phyloP scores from a whole-genome alignment of 2,113 vertebrate genomes.

The Entosphenus tridentatus region DNA sequence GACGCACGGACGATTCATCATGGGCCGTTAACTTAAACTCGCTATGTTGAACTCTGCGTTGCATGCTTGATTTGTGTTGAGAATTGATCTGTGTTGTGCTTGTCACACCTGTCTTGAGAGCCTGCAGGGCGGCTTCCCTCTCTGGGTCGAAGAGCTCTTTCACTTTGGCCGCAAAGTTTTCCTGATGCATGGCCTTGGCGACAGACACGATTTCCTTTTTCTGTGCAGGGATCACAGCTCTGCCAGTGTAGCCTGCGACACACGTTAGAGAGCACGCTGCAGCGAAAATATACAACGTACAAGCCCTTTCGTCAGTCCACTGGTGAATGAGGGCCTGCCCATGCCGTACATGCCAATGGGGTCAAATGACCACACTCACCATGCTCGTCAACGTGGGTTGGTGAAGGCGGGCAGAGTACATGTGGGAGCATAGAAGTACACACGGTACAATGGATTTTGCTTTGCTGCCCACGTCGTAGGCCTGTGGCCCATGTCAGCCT shows the following conservation, averaged over 20 bases:
- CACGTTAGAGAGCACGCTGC: too few species aligned
- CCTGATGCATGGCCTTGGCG: constrained; percentile 15
- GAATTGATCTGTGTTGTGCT: background rate
- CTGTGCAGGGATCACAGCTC: constrained; percentile 11
- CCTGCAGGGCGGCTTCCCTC: constrained; percentile 16
- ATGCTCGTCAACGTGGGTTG: too few species aligned
- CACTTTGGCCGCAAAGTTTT: constrained; percentile 10
- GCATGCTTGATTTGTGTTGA: constrained; percentile 7
- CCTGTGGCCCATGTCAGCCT: too few species aligned
- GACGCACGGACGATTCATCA: background rate
- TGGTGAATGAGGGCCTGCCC: too few species aligned
- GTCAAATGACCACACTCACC: too few species aligned
- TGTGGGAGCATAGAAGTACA: too few species aligned
- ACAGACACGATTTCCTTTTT: constrained; percentile 12
- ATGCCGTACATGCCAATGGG: too few species aligned
- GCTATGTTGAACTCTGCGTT: background rate
- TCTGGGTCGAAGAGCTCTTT: constrained; percentile 23
- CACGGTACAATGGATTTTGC: too few species aligned
- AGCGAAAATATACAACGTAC: too few species aligned
- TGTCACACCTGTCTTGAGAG: constrained; percentile 21
- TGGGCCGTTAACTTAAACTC: background rate
- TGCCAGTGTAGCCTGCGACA: constrained; percentile 11
- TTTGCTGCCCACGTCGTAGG: too few species aligned
- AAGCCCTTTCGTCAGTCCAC: too few species aligned
- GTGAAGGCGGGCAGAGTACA: too few species aligned